Evolutionary conservation across 1,140 invertebrate genomes (phyloP).

Genomic region (Leptoteleia sp.): DNA sequence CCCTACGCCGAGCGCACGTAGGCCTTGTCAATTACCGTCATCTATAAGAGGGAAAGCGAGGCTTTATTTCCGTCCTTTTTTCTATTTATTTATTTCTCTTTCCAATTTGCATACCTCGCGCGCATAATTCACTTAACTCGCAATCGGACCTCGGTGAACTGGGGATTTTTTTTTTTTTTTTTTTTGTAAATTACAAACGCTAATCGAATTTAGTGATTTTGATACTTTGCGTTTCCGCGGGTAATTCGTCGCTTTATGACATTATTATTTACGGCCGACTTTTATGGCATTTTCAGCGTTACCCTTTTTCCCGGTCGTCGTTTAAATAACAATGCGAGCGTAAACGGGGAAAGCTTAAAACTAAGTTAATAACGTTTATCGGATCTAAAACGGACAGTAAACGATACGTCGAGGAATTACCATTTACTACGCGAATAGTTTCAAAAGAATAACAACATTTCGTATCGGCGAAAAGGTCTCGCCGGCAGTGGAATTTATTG

Average conservation of each 20-base stretch:
- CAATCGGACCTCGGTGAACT: slow-evolving; percentile 3
- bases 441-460: slow-evolving; percentile 55
- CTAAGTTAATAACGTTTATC: slow-evolving; percentile 28
- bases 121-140: slow-evolving; percentile 23
- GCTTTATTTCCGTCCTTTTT: slow-evolving; percentile 5
- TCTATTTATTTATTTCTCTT: slow-evolving; percentile 5
- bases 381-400: slow-evolving; percentile 15
- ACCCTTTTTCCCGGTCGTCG: slow-evolving; percentile 10
- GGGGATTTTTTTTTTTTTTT: not conserved
- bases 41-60: slow-evolving; percentile 38
- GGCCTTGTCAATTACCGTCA: slow-evolving; percentile 71
- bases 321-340: slow-evolving; percentile 24
- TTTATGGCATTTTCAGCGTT: not conserved
- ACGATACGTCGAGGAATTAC: slow-evolving; percentile 4
- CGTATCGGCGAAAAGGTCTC: slow-evolving; percentile 64
- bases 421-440: slow-evolving; percentile 19
- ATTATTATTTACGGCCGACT: slow-evolving; percentile 14
- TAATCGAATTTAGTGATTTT: not conserved
- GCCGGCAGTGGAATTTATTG: slow-evolving; percentile 70
- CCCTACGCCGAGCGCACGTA: slow-evolving; percentile 60
- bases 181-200: not conserved
- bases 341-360: slow-evolving; percentile 22
- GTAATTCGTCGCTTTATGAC: slow-evolving; percentile 6
- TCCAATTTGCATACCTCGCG: slow-evolving; percentile 33
- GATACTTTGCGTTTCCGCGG: slow-evolving; percentile 1